Evolutionary conservation across 2,113 vertebrate genomes (phyloP), one percentile per base, ranked within the genome.

Genomic region (Cololabis saira): DNA sequence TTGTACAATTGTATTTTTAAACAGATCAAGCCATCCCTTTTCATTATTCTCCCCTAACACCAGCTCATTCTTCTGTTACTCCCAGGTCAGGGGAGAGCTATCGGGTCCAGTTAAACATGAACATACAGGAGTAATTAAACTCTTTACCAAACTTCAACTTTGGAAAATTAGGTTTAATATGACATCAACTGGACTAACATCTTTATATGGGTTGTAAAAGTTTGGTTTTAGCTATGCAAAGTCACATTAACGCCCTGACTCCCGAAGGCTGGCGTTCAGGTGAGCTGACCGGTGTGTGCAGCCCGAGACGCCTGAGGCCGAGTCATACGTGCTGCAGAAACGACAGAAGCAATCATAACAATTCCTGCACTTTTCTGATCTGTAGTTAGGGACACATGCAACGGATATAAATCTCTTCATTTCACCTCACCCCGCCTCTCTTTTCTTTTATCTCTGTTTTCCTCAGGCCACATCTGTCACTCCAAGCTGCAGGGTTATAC

Each of bases 401-500:
- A 69, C 68, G 56, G 21, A 61, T 71, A 56, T 61, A 54, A 76
- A 78, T 72, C 65, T 51, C 40, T 33, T 7, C n/a, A 37, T 61
- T 61, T 76, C 57, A 54, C 66, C 41, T 62, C 55, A 66, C 45
- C 30, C 41, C 12, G 1, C 12, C 22, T 13, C 55, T 7, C 21
- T 42, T n/a, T 64, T 76, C 71, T 89, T 89, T 88, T 84, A 82
- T 87, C 71, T 77, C 19, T 54, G 62, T 71, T 76, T 72, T 81
- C 84, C 79, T 62, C 51, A 1, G 53, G 86, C 78, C 76, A 84
- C 86, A 81, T 90, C 83, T 90, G 86, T 87, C 89, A 84, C 76
- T 89, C 78, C 84, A 71, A 6, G 48, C 83, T 84, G 76, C 68
- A 90, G 81, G 84, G 81, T 88, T 83, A 80, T 78, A 82, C 52